Evolutionary conservation across 1,140 invertebrate species (phyloP).

Genomic region (Aporrectodea caliginosa): DNA sequence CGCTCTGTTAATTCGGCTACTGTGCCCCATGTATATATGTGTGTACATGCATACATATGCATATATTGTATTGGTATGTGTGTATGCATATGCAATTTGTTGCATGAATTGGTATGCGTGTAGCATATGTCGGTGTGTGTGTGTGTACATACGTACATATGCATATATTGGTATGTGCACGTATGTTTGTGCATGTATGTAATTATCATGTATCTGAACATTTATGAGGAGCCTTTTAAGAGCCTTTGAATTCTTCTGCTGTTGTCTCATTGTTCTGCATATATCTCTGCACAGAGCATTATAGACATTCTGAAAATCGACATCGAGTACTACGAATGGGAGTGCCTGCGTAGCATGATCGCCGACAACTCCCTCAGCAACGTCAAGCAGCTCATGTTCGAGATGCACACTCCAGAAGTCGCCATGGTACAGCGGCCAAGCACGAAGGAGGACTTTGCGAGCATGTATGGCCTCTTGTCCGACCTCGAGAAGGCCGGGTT

Average conservation of each 20-base stretch:
- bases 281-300: conserved; percentile 4
- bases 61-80: not conserved
- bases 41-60: not conserved
- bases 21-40: not conserved
- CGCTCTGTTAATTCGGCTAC: not conserved
- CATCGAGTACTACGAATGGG: conserved; percentile 27
- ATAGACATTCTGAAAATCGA: conserved; percentile 28
- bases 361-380: conserved; percentile 5
- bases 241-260: not conserved
- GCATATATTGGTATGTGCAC: not conserved
- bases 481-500: conserved; percentile 16
- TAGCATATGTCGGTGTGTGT: too few species aligned
- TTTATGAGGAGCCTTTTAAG: not conserved
- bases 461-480: not conserved
- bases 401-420: conserved; percentile 25
- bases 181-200: not conserved
- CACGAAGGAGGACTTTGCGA: conserved; percentile 13
- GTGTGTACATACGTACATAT: not conserved
- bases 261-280: not conserved
- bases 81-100: not conserved
- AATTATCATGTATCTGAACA: not conserved
- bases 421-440: not conserved
- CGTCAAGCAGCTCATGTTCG: conserved; percentile 28
- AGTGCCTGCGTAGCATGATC: conserved; percentile 20
- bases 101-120: not conserved